Percentiles rank a stretch among this genome's conserved stretches.
These are phyloP conservation scores for Lemur catta DNA, from an alignment of 2,797 vertebrate species.

Conservation along the genomic window DNA sequence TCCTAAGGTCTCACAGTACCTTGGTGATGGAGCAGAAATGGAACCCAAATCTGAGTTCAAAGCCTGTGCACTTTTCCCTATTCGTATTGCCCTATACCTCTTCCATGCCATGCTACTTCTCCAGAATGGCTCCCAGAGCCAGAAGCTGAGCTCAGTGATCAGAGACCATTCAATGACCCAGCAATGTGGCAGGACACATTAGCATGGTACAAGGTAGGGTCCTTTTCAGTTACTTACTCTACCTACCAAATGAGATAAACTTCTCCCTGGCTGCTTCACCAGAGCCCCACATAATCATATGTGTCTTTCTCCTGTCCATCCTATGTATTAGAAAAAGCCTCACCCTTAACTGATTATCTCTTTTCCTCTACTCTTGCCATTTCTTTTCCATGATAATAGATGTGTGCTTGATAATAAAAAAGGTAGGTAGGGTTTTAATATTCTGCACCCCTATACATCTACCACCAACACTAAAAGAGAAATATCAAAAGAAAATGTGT, in stretches of 20 bases:
- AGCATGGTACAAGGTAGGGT: background rate
- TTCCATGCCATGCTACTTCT: background rate
- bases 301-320: background rate
- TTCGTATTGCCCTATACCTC: background rate
- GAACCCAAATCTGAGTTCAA: background rate
- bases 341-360: background rate
- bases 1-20: background rate
- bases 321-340: background rate
- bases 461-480: background rate
- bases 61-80: background rate
- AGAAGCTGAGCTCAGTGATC: background rate
- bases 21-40: background rate
- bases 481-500: background rate
- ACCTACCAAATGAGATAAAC: background rate
- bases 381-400: slow-evolving; percentile 6
- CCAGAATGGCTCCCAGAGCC: background rate
- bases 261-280: background rate
- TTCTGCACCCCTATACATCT: background rate
- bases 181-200: too few relatives aligned
- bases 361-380: slow-evolving; percentile 11
- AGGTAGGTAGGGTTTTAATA: background rate
- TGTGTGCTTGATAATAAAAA: background rate
- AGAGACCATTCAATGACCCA: background rate
- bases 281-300: background rate
- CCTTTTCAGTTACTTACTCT: background rate